phyloP scores from a whole-genome alignment of 2,797 vertebrate genomes.

The Danio tinwini region DNA sequence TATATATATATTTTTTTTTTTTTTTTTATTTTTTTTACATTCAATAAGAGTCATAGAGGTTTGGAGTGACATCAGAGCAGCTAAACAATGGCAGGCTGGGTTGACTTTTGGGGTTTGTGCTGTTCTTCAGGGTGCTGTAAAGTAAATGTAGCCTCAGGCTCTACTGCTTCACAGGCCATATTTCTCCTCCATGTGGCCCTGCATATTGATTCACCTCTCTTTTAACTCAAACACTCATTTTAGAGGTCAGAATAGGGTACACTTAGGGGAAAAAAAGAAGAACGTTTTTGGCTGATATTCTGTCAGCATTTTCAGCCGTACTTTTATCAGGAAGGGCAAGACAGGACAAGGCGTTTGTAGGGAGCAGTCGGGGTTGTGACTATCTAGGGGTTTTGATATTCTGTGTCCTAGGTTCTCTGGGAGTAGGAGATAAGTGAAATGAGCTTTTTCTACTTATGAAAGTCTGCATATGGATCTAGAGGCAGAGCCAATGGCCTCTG shows the following conservation, averaged over 20 bases:
- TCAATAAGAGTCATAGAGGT: too few species aligned
- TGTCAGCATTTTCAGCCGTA: conserved; percentile 19
- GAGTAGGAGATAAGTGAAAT: conserved; percentile 46
- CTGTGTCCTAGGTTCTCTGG: conserved; percentile 16
- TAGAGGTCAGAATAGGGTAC: conserved; percentile 70
- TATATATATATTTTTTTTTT: too few species aligned
- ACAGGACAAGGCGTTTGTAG: conserved; percentile 16
- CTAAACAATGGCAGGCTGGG: too few species aligned
- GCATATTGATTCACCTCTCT: conserved; percentile 71
- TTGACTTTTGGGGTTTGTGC: too few species aligned
- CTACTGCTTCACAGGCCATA: background rate
- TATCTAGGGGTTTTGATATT: conserved; percentile 41
- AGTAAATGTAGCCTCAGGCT: background rate
- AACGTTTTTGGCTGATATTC: too few species aligned
- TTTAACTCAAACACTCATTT: conserved; percentile 72
- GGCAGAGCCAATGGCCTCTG: background rate
- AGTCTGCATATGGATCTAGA: background rate
- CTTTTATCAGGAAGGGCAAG: conserved; percentile 18
- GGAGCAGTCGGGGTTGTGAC: background rate
- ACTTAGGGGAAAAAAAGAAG: conserved; percentile 40
- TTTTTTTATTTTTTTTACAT: too few species aligned
- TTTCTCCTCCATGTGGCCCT: conserved; percentile 28
- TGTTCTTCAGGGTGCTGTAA: conserved; percentile 5
- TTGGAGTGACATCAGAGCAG: too few species aligned
- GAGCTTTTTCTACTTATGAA: conserved; percentile 41